Evolutionary conservation across 2,797 vertebrate genomes (phyloP).

Genomic region (Bryconaethiops microstoma): DNA sequence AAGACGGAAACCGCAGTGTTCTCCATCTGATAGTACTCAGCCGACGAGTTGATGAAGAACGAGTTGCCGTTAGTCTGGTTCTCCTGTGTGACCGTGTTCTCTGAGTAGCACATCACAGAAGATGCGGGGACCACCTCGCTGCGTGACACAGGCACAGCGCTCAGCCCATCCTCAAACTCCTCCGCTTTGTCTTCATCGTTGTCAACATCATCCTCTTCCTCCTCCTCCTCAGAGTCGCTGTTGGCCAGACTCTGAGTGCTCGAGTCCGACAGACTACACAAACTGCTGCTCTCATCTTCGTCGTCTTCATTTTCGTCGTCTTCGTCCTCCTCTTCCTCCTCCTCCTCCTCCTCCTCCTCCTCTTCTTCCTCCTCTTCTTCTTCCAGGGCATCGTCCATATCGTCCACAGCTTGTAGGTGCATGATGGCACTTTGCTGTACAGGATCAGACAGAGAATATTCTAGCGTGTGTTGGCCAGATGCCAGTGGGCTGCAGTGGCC

Average conservation of each 20-base stretch:
- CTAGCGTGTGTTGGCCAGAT: slow-evolving; percentile 83
- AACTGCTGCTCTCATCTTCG: slow-evolving; percentile 93
- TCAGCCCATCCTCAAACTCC: slow-evolving; percentile 79
- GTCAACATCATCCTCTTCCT: slow-evolving; percentile 78
- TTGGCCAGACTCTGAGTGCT: slow-evolving; percentile 95
- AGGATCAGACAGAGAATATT: slow-evolving; percentile 85
- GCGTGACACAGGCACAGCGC: slow-evolving; percentile 66
- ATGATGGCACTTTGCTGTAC: slow-evolving; percentile 84
- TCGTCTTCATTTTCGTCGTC: slow-evolving; percentile 66
- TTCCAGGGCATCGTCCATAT: slow-evolving; percentile 87
- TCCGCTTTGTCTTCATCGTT: slow-evolving; percentile 86
- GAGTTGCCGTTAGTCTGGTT: slow-evolving; percentile 85
- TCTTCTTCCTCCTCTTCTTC: slow-evolving; percentile 86
- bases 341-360: slow-evolving; percentile 59
- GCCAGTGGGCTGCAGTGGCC: slow-evolving; percentile 80
- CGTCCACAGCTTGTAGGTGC: slow-evolving; percentile 86
- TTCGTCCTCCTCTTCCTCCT: slow-evolving; percentile 63
- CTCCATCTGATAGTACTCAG: slow-evolving; percentile 93
- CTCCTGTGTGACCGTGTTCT: slow-evolving; percentile 81
- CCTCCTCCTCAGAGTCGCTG: slow-evolving; percentile 93
- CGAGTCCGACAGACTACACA: slow-evolving; percentile 95
- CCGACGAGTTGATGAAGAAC: slow-evolving; percentile 85
- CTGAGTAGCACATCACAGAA: slow-evolving; percentile 89
- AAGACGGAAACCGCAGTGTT: slow-evolving; percentile 76
- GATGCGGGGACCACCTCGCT: slow-evolving; percentile 84